phyloP scores from a whole-genome alignment of 2,113 vertebrate species.

The Prunella himalayana region DNA sequence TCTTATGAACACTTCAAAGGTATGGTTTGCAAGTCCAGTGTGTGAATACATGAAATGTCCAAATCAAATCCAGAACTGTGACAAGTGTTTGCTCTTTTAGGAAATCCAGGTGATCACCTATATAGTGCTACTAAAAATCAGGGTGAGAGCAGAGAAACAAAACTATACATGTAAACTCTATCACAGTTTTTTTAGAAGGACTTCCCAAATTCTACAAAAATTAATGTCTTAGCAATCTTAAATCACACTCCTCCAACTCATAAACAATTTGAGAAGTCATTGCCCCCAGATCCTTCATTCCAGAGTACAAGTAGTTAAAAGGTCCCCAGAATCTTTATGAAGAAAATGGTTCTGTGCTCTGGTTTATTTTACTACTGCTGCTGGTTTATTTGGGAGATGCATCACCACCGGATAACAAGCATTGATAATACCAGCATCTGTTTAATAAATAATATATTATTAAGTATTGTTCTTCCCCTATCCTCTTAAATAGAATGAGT shows the following conservation, averaged over 20 bases:
- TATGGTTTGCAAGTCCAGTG: not conserved
- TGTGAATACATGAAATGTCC: not conserved
- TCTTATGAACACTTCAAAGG: not conserved
- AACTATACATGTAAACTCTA: not conserved
- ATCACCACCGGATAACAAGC: not conserved
- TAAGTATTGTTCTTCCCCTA: slow-evolving; percentile 10
- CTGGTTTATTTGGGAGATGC: not conserved
- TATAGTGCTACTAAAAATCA: not conserved
- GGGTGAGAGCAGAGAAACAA: not conserved
- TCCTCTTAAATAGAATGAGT: not conserved
- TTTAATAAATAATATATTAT: not conserved
- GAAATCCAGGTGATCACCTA: not conserved
- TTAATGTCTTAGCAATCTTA: not conserved
- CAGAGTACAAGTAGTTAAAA: not conserved
- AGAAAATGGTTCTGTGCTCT: not conserved
- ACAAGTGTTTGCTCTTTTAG: not conserved
- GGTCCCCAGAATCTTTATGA: not conserved
- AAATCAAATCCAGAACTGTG: not conserved
- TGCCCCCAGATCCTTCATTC: not conserved
- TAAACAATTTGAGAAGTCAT: not conserved
- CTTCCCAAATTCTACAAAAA: not conserved
- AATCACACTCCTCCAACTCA: not conserved
- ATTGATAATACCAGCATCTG: not conserved
- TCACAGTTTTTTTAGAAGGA: not conserved
- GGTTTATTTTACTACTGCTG: not conserved